phyloP scores from a whole-genome alignment of 2,113 vertebrate genomes.

The Phainopepla nitens region DNA sequence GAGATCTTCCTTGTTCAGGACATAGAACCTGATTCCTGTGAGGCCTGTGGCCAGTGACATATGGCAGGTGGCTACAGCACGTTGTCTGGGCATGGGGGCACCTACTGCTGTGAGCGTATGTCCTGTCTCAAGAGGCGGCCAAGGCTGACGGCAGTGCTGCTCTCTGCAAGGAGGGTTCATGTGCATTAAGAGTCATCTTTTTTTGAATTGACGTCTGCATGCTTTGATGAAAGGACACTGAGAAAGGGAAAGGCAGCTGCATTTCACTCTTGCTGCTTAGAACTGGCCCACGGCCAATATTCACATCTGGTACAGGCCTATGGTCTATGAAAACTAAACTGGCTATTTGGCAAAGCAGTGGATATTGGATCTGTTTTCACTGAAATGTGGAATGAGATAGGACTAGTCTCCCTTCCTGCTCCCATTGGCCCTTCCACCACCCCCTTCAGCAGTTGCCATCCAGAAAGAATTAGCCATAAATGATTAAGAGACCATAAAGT shows the following conservation, averaged over 20 bases:
- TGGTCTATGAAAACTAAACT: slow-evolving; percentile 19
- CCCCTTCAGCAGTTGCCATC: slow-evolving; percentile 5
- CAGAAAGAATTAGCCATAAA: slow-evolving; percentile 37
- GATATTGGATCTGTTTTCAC: slow-evolving; percentile 49
- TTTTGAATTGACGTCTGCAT: not conserved
- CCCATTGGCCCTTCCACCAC: not conserved
- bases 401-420: not conserved
- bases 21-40: not conserved
- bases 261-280: not conserved
- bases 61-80: not conserved
- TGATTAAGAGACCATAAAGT: slow-evolving; percentile 37
- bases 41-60: not conserved
- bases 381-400: slow-evolving; percentile 48
- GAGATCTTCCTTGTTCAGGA: not conserved
- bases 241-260: not conserved
- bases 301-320: slow-evolving; percentile 55
- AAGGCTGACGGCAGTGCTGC: not conserved
- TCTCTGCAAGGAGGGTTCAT: not conserved
- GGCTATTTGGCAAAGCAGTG: slow-evolving; percentile 40
- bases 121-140: not conserved
- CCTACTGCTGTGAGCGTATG: not conserved
- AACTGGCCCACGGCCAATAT: slow-evolving; percentile 12
- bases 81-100: not conserved
- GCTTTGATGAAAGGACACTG: not conserved
- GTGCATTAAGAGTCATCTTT: not conserved